Conservation (phyloP, 2,113 vertebrate genomes). For the Pygoscelis adeliae region DNA sequence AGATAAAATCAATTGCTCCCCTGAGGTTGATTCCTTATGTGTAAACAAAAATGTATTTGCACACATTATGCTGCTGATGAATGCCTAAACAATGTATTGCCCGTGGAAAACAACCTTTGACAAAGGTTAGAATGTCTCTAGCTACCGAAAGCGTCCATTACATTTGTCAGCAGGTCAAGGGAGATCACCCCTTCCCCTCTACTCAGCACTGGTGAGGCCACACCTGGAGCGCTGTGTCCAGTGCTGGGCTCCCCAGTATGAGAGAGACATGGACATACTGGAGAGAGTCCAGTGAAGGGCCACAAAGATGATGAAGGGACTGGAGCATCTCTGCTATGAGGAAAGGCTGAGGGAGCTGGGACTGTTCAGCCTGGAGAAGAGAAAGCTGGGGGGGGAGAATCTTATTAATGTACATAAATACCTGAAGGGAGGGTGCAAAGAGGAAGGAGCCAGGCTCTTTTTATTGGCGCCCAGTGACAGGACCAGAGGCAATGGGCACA, state of each 20-base stretch:
- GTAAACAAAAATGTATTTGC: not conserved
- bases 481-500: not conserved
- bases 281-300: not conserved
- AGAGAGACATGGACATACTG: not conserved
- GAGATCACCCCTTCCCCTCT: not conserved
- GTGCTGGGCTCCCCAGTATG: not conserved
- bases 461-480: not conserved
- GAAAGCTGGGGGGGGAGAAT: not conserved
- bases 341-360: not conserved
- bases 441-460: not conserved
- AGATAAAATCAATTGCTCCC: not conserved
- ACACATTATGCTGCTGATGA: not conserved
- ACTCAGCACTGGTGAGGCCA: not conserved
- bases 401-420: not conserved
- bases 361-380: not conserved
- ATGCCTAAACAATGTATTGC: not conserved
- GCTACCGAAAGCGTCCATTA: too few species aligned
- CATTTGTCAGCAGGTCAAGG: not conserved
- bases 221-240: accelerated
- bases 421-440: not conserved
- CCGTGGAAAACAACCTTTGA: not conserved
- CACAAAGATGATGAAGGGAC: too few species aligned
- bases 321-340: not conserved
- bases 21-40: not conserved
- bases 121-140: not conserved